Evolutionary conservation across 2,797 vertebrate species (phyloP), one percentile per base, ranked within the genome.

Genomic region (Cossypha caffra): DNA sequence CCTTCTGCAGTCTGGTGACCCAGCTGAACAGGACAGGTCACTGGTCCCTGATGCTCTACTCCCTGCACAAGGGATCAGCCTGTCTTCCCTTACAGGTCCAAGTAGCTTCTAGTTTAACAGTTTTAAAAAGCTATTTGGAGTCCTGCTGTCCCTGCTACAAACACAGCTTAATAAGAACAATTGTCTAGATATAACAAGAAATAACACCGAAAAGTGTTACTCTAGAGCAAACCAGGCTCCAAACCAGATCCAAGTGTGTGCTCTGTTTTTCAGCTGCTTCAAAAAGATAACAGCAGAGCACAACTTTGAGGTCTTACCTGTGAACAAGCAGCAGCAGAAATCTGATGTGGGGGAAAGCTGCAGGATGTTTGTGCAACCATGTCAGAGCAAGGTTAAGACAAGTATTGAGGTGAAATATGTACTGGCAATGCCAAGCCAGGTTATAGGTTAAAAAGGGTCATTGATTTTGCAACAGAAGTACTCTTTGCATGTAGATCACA

Each of bases 381-480:
- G 40, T 31, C 28, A 62, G 33, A 72, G 28, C 23, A 73, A 87
- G 42, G 16, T 31, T 85, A 79, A 79, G 71, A 50, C 38, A 76
- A 51, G 47, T 55, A 79, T n/a, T 69, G 71, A 91, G 71, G 52
- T 76, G 59, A 93, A 89, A 85, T 64, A 74, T 19, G 33, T 69
- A 40, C 20, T 69, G 40, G 28, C 51, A 79, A 28, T 63, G 71
- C 71, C 63, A 92, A 89, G 38, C 13, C 54, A 57, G 69, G 47
- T 85, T 79, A 54, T 16, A 59, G 59, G 74, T 94, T 95, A 59
- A 79, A 93, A 91, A 64, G 16, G 24, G 28, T 82, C 21, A 58
- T 25, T 75, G 48, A 72, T 93, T 93, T 96, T 87, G 91, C 77
- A 95, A 87, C 25, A 79, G 51, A 72, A n/a, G 12, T 78, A 47